Base-by-base conservation (phyloP, 1,140 invertebrate genomes). In the Metopolophium dirhodum region DNA sequence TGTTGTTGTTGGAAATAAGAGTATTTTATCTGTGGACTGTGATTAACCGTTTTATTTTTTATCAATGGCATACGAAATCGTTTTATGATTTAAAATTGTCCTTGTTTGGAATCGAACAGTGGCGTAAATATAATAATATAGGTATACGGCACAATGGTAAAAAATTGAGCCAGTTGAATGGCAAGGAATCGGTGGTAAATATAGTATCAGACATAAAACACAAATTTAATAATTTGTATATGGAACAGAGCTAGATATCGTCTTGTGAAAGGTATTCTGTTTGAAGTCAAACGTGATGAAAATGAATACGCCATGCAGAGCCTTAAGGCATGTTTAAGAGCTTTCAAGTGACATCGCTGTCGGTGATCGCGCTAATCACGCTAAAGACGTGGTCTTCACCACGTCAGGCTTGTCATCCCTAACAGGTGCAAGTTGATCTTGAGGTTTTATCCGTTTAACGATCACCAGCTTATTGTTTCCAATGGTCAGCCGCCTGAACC, bases 311-410 rank as follows among this genome's bases (percentile, higher is more conserved):
- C 93, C 45, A 7, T 94, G 77, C 3, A 89, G 35, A 54, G 90
- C 41, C 41, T 41, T 4, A 41, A 41, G 41, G 41, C 2, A 41
- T 41, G 4, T 41, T 41, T 41, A 41, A 41, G 41, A 41, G 41
- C 41, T 91, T 88, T 51, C 90, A 85, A 14, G 87, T n/a, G 23
- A 94, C 35, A 45, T 94, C 90, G 49, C 45, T 61, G n/a, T 94
- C 90, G 6, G 49, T 37, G 51, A 91, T 86, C 0, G 54, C 54
- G 49, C 83, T 86, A 22, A 61, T 41, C 26, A 92, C 41, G 37
- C 37, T 37, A 37, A 37, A 37, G 37, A 37, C 37, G 37, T 2
- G 37, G 37, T 37, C 37, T 37, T 37, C 2, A 37, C 61, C 93
- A 92, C 41, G 90, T 37, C 49, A 94, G 37, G 3, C 85, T 83